Base-by-base conservation (phyloP, 2,888 invertebrate species). In the Invenusta paracnida region DNA sequence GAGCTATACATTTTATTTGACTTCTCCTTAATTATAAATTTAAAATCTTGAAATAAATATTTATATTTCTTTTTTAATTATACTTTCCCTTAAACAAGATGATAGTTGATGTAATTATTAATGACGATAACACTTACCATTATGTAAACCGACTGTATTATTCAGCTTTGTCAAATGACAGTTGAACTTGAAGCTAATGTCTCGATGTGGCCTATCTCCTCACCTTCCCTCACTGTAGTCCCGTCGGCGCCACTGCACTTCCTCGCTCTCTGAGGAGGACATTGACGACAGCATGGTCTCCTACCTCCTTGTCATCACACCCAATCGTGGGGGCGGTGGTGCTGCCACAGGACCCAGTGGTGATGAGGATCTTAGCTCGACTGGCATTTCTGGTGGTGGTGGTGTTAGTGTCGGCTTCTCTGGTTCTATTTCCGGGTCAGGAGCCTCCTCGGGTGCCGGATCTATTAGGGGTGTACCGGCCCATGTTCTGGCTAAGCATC, bases 401-500 rank as follows among this genome's bases (percentile, higher is more conserved):
- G 27, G 73, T 73, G 17, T 25, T 23, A 5, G 11, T 73, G 11
- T 25, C 27, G 11, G 2, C 23, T 5, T 25, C 73, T 23, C 23
- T 23, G 23, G 73, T 23, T 2, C 11, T 2, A 25, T 5, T 73
- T 13, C 11, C 23, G 73, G 73, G 2, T 13, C 73, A 5, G 23
- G 73, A 2, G 5, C 73, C 17, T n/a, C 73, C 73, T 13, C 23
- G 2, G 48, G 48, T 11, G 48, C 11, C 17, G 48, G 48, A 17
- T 5, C 48, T 17, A n/a, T n/a, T n/a, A 48, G 48, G 48, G 48
- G 48, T 5, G 48, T 17, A 5, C 73, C 73, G 17, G 73, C 73
- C 23, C 73, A 73, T 23, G 27, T 84, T 1, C 27, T 84, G 17
- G 84, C 67, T 0, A 95, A 95, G 88, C 97, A 97, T 91, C 95